These are phyloP conservation scores for Spodoptera littoralis DNA, from an alignment of 2,888 invertebrate species.

Conservation along the genomic window DNA sequence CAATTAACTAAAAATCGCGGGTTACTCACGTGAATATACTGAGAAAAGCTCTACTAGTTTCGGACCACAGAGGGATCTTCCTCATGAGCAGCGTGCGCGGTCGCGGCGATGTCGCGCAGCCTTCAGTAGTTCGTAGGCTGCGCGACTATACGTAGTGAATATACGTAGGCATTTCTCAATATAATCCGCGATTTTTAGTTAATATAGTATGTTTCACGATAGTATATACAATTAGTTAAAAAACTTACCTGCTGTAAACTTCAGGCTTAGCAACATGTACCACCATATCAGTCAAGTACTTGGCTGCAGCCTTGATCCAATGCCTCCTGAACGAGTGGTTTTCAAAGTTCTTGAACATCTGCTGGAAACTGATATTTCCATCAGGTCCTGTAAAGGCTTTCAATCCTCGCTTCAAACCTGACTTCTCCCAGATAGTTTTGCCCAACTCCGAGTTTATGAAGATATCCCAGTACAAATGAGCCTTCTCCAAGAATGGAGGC, in stretches of 20 bases:
- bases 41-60: too few species aligned
- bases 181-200: too few species aligned
- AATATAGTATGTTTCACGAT: too few species aligned
- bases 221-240: not conserved
- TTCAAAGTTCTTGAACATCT: conserved; percentile 93
- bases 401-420: conserved; percentile 91
- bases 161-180: too few species aligned
- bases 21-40: too few species aligned
- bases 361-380: conserved; percentile 92
- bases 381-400: conserved; percentile 91
- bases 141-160: too few species aligned
- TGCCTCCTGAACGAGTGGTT: conserved; percentile 94
- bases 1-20: too few species aligned
- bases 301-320: conserved; percentile 93
- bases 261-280: conserved; percentile 93
- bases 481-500: conserved; percentile 90
- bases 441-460: conserved; percentile 94
- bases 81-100: too few species aligned
- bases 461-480: conserved; percentile 93
- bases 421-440: conserved; percentile 91
- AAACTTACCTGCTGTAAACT: conserved; percentile 91
- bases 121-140: too few species aligned
- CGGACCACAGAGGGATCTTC: too few species aligned
- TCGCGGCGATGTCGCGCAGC: too few species aligned
- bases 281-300: conserved; percentile 92